These are phyloP conservation scores for Sylvilagus floridanus DNA, from an alignment of 2,797 vertebrate species.

Conservation along the genomic window DNA sequence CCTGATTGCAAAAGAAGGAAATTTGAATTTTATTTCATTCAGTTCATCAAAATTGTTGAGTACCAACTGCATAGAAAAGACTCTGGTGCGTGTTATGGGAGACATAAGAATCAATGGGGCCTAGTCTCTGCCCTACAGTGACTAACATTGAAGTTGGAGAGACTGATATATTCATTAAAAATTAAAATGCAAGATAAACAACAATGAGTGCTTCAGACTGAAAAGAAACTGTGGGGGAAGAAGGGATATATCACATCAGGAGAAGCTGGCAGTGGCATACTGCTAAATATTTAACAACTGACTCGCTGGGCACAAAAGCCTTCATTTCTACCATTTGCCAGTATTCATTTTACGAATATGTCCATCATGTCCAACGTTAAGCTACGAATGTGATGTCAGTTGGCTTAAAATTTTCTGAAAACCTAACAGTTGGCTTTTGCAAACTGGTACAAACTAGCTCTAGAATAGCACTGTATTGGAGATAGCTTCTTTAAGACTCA, in stretches of 20 bases:
- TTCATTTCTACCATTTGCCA: neutral
- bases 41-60: constrained; percentile 47
- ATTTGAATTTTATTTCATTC: neutral
- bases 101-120: neutral
- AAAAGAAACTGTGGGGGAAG: neutral
- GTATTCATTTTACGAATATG: neutral
- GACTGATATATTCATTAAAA: constrained; percentile 4
- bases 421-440: neutral
- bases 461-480: neutral
- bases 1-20: neutral
- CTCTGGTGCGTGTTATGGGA: neutral
- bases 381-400: neutral
- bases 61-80: neutral
- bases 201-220: neutral
- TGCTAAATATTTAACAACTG: constrained; percentile 7
- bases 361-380: neutral
- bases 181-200: neutral
- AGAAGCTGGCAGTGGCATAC: neutral
- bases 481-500: neutral
- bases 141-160: neutral
- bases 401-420: constrained; percentile 30
- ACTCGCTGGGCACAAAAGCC: neutral
- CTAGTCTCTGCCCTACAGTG: neutral
- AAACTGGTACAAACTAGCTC: neutral
- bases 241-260: neutral